These are phyloP conservation scores for Acipenser ruthenus DNA, from an alignment of 2,797 vertebrate genomes.

Conservation along the genomic window DNA sequence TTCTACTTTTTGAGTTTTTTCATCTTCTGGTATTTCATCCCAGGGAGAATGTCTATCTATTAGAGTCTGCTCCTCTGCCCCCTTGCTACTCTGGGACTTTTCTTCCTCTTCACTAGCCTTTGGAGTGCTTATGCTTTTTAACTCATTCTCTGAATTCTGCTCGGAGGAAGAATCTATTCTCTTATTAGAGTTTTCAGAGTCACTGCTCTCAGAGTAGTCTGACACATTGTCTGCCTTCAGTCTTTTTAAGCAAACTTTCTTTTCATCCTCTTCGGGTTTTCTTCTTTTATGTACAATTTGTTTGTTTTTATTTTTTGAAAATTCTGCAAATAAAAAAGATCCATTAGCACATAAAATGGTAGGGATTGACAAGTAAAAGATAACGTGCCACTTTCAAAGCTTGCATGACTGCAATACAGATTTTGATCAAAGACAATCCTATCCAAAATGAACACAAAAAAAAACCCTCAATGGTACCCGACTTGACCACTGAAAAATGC, in stretches of 20 bases:
- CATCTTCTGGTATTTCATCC: conserved; percentile 64
- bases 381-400: no score
- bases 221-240: conserved; percentile 78
- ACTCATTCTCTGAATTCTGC: conserved; percentile 82
- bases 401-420: no score
- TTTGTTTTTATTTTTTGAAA: conserved; percentile 77
- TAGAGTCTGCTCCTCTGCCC: conserved; percentile 54
- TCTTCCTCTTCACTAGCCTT: conserved; percentile 66
- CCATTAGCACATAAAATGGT: not conserved
- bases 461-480: no score
- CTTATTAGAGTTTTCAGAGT: conserved; percentile 87
- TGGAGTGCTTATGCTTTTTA: conserved; percentile 70
- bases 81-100: no score
- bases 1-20: conserved; percentile 60
- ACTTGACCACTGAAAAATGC: no score
- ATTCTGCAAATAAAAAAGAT: conserved; percentile 60
- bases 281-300: conserved; percentile 77
- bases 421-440: no score
- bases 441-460: no score
- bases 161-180: conserved; percentile 80
- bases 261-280: conserved; percentile 89
- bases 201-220: conserved; percentile 90
- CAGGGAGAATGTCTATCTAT: conserved; percentile 65
- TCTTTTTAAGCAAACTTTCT: conserved; percentile 76
- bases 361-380: no score